Conservation (phyloP, 2,888 invertebrate species). For the Osmoderma eremita region DNA sequence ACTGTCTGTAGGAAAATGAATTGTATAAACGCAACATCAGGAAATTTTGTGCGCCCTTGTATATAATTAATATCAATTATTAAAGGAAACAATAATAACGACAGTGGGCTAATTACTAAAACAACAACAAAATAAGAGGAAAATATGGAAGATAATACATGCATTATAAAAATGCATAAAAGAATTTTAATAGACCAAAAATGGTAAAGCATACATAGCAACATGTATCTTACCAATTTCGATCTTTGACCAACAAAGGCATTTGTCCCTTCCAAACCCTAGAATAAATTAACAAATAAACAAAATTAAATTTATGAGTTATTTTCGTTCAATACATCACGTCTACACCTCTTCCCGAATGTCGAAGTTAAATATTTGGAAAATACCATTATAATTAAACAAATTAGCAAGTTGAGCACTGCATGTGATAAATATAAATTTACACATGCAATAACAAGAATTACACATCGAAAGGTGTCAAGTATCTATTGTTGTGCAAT, state of each 20-base stretch:
- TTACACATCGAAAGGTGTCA: not conserved
- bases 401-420: not conserved
- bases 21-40: not conserved
- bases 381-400: not conserved
- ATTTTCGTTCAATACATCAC: not conserved
- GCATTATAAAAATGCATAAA: constrained; percentile 26
- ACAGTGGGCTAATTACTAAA: not conserved
- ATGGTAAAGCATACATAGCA: constrained; percentile 54
- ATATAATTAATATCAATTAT: not conserved
- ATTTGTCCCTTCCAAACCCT: constrained; percentile 66
- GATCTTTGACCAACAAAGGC: constrained; percentile 66
- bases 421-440: not conserved
- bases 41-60: constrained; percentile 9
- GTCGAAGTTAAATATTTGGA: not conserved
- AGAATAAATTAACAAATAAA: constrained; percentile 57
- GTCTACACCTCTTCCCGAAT: no score
- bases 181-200: constrained; percentile 45
- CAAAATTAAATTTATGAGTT: constrained; percentile 1
- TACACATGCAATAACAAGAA: not conserved
- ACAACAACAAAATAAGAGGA: constrained; percentile 10
- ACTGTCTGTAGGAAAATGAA: no score
- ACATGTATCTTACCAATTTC: constrained; percentile 66
- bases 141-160: constrained; percentile 4
- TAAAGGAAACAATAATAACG: not conserved
- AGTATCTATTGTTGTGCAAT: not conserved